Base-by-base conservation (phyloP, 2,888 invertebrate species). In the Ennomos fuscantarius region DNA sequence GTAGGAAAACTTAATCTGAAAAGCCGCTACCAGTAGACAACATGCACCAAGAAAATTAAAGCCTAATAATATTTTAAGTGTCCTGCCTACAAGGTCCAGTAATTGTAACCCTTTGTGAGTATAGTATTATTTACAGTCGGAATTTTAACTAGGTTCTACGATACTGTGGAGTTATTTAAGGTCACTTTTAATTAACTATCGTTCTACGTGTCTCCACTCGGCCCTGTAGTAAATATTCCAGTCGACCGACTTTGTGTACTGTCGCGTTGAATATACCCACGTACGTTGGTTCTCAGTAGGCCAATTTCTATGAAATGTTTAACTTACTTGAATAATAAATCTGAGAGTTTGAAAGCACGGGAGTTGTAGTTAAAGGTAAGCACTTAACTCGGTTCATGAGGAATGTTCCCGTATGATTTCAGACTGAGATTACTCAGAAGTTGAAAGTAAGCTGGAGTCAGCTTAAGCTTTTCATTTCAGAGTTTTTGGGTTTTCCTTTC, bases 361-460 rank as follows among this genome's bases (percentile, higher is more conserved):
- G 48, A 61, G 56, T 64, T 54, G 48, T 49, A 46, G 41, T 47
- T n/a, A 24, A 24, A 43, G 39, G 36, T 48, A 49, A 9, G 44
- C 58, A 53, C 35, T 53, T 50, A 55, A 40, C 35, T 33, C 42
- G 11, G 39, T 43, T 40, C 24, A 44, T 43, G 46, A 52, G 48
- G 43, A 57, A 57, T 43, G 41, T 8, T 51, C 62, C 65, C 66
- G 52, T 65, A 56, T 73, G 69, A 68, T 63, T 63, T 68, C 65
- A 63, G 62, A 64, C 51, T 64, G 70, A 65, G 66, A 65, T 43
- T 56, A 60, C 65, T 59, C 61, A 44, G 56, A 56, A 45, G 60
- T 43, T 51, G 56, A 63, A 61, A 63, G 62, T 64, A 57, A n/a
- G n/a, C n/a, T n/a, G n/a, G n/a, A n/a, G n/a, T 37, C 46, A 36